Conservation (phyloP, 1,140 invertebrate genomes). For the Neomicropteryx cornuta region DNA sequence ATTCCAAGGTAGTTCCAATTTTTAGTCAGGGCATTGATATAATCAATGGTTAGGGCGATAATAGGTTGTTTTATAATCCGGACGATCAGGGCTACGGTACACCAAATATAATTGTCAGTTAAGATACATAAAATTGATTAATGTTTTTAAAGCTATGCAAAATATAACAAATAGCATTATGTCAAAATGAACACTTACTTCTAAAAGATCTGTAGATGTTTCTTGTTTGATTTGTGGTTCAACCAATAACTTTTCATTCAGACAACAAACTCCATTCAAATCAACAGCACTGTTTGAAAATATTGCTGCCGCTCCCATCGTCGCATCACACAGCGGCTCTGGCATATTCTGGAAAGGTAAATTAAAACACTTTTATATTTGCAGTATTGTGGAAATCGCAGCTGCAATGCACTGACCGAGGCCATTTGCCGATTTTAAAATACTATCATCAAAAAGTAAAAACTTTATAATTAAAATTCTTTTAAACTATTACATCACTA, state of each 20-base stretch:
- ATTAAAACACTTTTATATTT: not conserved
- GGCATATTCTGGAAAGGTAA: slow-evolving; percentile 12
- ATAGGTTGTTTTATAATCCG: not conserved
- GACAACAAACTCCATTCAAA: slow-evolving; percentile 58
- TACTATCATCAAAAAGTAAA: slow-evolving; percentile 12
- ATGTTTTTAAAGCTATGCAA: too few species aligned
- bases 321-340: slow-evolving; percentile 37
- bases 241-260: slow-evolving; percentile 59
- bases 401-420: slow-evolving; percentile 19
- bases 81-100: not conserved
- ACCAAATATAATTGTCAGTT: not conserved
- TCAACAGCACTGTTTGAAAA: slow-evolving; percentile 87
- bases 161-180: slow-evolving; percentile 12
- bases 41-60: not conserved
- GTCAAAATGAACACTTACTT: slow-evolving; percentile 26
- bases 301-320: slow-evolving; percentile 56
- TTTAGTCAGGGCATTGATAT: too few species aligned
- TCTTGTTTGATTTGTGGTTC: slow-evolving; percentile 38
- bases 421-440: slow-evolving; percentile 15
- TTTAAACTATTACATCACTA: not conserved
- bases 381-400: not conserved
- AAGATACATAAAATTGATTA: not conserved
- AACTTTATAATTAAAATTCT: not conserved
- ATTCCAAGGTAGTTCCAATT: too few species aligned
- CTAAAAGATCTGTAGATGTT: slow-evolving; percentile 23